Evolutionary conservation across 2,797 vertebrate genomes (phyloP).

Genomic region (Pyrocephalus nanus): DNA sequence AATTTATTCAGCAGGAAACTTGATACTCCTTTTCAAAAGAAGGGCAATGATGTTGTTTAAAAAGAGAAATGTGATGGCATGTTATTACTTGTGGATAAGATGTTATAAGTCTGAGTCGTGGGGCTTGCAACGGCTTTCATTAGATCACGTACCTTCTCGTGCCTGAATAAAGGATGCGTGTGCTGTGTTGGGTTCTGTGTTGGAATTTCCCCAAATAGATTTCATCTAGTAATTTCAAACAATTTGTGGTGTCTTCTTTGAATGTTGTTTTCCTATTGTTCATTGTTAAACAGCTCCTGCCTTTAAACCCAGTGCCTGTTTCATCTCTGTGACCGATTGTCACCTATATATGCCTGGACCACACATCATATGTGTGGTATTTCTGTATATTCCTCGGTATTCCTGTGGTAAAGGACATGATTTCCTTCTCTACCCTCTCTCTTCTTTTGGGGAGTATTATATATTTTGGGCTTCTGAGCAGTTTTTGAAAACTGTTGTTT

Average conservation of each 20-base stretch:
- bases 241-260: neutral
- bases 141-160: neutral
- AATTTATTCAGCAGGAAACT: constrained; percentile 39
- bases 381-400: neutral
- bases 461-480: neutral
- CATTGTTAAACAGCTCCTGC: neutral
- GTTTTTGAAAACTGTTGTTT: neutral
- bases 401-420: neutral
- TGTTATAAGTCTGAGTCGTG: neutral
- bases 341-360: neutral
- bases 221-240: neutral
- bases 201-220: constrained; percentile 34
- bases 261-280: neutral
- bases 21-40: constrained; percentile 22
- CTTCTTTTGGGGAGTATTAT: neutral
- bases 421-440: neutral
- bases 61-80: neutral
- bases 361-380: fast-evolving
- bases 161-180: neutral
- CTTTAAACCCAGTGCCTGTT: neutral
- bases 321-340: neutral
- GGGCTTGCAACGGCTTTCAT: neutral
- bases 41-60: neutral
- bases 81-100: constrained; percentile 9
- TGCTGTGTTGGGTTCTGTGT: neutral